Evolutionary conservation across 2,888 invertebrate species (phyloP), one percentile per base, ranked within the genome.

Genomic region (Ashinkailepas kermadecensis): DNA sequence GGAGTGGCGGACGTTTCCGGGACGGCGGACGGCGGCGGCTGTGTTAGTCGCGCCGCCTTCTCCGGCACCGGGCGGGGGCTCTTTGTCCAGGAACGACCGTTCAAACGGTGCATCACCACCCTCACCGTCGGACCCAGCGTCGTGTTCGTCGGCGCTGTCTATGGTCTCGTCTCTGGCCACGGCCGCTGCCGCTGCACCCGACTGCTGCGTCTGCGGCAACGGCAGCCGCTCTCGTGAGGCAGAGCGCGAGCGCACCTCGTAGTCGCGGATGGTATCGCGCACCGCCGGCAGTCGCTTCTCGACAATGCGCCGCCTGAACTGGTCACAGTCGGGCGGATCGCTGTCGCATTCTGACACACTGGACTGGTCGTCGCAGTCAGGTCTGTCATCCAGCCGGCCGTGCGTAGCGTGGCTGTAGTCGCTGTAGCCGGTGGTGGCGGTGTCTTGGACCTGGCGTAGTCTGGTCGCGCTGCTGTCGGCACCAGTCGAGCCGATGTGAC

Each of bases 201-300:
- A 13, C 59, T 11, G 74, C 21, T 15, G 13, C 21, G 74, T 18
- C 15, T 3, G 54, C 18, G 54, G 74, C 21, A 25, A 8, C 54
- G 74, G 74, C 54, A 54, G 8, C 18, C 74, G 39, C 74, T 74
- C 74, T 18, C 15, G 74, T 15, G 74, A 74, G 15, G 25, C 74
- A 4, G 74, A 74, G 8, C 74, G 39, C 18, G 74, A 74, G 54
- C 74, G 74, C 39, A 74, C 74, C 54, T 74, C 74, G 74, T 74
- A 74, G 39, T 54, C 74, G 2, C 74, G 39, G 54, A 74, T 74
- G 18, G 74, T 74, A 18, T 74, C 74, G 7, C 74, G 54, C 54
- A 74, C 74, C 54, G 25, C 54, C 39, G 74, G 74, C 74, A 74
- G 54, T 10, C 23, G 67, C 25, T 10, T 13, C 13, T 67, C 67